Conservation (phyloP, 2,113 vertebrate genomes). For the Microcebus jonahi region DNA sequence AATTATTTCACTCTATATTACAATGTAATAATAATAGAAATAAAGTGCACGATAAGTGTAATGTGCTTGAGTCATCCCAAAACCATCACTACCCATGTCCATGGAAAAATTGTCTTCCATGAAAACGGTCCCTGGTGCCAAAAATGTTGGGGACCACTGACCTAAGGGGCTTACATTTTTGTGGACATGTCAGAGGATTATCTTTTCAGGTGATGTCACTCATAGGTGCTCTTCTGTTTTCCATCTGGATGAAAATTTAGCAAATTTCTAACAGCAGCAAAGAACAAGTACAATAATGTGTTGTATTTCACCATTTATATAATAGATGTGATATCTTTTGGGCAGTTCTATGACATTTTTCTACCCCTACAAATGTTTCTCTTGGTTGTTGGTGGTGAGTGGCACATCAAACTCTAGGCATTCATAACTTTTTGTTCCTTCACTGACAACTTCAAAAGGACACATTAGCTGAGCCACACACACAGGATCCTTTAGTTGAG, state of each 20-base stretch:
- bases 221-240: neutral
- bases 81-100: too few species aligned
- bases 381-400: neutral
- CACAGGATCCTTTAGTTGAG: neutral
- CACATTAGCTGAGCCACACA: neutral
- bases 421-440: neutral
- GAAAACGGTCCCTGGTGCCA: too few species aligned
- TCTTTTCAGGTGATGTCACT: neutral
- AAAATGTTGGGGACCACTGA: too few species aligned
- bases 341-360: slow-evolving; percentile 3
- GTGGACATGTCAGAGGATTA: neutral
- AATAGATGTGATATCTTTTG: slow-evolving; percentile 4
- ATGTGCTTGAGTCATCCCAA: too few species aligned
- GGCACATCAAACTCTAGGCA: neutral
- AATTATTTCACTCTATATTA: too few species aligned
- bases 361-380: neutral
- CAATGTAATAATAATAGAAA: too few species aligned
- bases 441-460: neutral
- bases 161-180: neutral
- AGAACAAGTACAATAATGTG: neutral
- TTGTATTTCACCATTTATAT: neutral
- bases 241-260: neutral
- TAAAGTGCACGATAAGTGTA: too few species aligned
- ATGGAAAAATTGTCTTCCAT: too few species aligned
- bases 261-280: neutral